Evolutionary conservation across 2,797 vertebrate species (phyloP), one percentile per base, ranked within the genome.

Genomic region (Syndactyla subalaris): DNA sequence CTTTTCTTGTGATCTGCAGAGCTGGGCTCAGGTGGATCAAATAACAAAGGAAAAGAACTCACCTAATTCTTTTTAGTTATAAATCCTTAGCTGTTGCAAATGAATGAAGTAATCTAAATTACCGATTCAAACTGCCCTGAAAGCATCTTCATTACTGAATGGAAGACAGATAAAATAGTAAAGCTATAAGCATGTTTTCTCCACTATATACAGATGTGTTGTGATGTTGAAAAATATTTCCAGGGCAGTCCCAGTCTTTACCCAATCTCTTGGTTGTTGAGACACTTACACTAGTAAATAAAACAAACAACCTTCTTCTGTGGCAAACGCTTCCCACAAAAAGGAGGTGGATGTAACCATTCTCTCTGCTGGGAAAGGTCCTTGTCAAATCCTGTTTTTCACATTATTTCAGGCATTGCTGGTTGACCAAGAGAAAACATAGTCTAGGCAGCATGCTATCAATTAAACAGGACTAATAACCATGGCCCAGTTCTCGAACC

Each of bases 131-230:
- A 51, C 46, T 48, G 7, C 46, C 12, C 70, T 72, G 58, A 86
- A 86, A 92, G 13, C 36, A 68, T 88, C 70, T 85, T 95, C 43
- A 66, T 86, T 92, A 86, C 20, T 3, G 78, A 95, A 75, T 30
- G 10, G 15, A 51, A 79, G 34, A 52, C 18, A 68, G 61, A 68
- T 30, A 55, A 79, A 92, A 88, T 36, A 83, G 54, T 32, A 32
- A 12, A 21, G 19, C 6, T 84, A 85, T 83, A 71, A 68, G 0
- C 12, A 21, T 32, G 6, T 5, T 94, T 88, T 62, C 23, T 29
- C 4, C 4, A 24, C 30, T 38, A 8, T 5, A 18, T 51, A 26
- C 21, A 61, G 17, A n/a, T 18, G 4, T 9, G 10, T 19, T 57
- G 6, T 66, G 16, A 36, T 66, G 21, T 6, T 67, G 22, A 93